Evolutionary conservation across 2,888 invertebrate genomes (phyloP).

Genomic region (Mechanitis mazaeus): DNA sequence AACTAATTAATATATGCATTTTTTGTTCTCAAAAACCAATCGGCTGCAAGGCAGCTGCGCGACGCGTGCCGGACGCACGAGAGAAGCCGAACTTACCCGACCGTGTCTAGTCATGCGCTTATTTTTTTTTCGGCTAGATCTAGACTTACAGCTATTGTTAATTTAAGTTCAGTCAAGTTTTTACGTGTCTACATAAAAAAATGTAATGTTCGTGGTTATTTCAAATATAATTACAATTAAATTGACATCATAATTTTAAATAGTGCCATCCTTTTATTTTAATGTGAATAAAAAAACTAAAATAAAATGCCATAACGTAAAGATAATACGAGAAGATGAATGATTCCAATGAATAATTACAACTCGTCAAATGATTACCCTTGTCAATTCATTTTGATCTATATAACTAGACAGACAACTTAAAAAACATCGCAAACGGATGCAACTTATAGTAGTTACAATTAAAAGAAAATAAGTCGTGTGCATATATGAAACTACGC

Average conservation of each 20-base stretch:
- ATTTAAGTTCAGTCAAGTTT: too few species aligned
- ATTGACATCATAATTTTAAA: too few species aligned
- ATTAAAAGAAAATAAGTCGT: conserved; percentile 16
- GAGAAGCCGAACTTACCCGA: conserved; percentile 58
- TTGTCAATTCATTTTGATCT: conserved; percentile 28
- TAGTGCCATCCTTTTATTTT: too few species aligned
- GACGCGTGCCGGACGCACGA: conserved; percentile 69
- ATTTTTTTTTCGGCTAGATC: too few species aligned
- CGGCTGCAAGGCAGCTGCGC: conserved; percentile 58
- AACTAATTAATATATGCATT: conserved; percentile 32
- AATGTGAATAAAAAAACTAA: too few species aligned
- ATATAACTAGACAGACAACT: conserved; percentile 37
- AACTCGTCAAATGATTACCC: conserved; percentile 27
- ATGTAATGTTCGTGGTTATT: too few species aligned
- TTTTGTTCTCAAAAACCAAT: conserved; percentile 43
- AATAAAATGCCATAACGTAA: too few species aligned
- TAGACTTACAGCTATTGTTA: too few species aligned
- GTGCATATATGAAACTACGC: conserved; percentile 51
- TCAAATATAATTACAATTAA: too few species aligned
- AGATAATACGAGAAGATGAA: too few species aligned
- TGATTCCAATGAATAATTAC: too few species aligned
- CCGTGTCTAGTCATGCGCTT: conserved; percentile 6
- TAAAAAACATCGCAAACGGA: conserved; percentile 61
- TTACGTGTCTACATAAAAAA: too few species aligned
- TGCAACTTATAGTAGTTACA: conserved; percentile 45